A percentile compares a stretch with the other conserved stretches of the same genome.
These are phyloP conservation scores for Conops quadrifasciatus DNA, from an alignment of 2,888 invertebrate species.

Conservation along the genomic window DNA sequence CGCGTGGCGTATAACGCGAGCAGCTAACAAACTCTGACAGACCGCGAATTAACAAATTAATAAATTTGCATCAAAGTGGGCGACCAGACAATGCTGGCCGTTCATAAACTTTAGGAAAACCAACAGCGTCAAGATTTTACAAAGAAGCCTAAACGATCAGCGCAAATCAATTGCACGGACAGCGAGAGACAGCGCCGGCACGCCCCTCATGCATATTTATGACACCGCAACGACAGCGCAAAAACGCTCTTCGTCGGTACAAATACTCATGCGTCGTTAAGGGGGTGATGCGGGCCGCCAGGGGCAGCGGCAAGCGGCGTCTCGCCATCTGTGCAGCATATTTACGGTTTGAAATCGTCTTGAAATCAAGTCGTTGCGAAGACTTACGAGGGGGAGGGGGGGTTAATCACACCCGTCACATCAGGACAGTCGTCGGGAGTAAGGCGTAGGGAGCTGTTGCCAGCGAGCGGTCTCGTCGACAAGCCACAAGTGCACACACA, in stretches of 20 bases:
- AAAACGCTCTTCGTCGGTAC: not conserved
- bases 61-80: conserved; percentile 38
- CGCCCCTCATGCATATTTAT: conserved; percentile 50
- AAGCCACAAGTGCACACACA: too few relatives aligned
- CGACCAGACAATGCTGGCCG: not conserved
- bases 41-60: conserved; percentile 47
- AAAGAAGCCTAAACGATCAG: not conserved
- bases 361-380: too few relatives aligned
- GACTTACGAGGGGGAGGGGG: too few relatives aligned
- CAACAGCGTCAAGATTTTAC: not conserved
- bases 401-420: too few relatives aligned
- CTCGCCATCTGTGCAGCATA: not conserved
- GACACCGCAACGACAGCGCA: conserved; percentile 47
- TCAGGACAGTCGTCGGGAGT: too few relatives aligned
- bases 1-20: not conserved
- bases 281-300: conserved; percentile 36
- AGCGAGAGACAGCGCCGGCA: conserved; percentile 28
- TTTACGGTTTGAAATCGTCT: not conserved
- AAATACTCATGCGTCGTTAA: not conserved
- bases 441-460: too few relatives aligned
- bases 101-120: conserved; percentile 15
- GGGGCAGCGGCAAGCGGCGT: conserved; percentile 54
- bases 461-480: not conserved
- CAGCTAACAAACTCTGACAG: conserved; percentile 39
- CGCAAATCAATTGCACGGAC: not conserved